A percentile compares a stretch with the other conserved stretches of the same genome.
Evolutionary conservation across 2,113 vertebrate species (phyloP).

Genomic region (Zapus hudsonius): DNA sequence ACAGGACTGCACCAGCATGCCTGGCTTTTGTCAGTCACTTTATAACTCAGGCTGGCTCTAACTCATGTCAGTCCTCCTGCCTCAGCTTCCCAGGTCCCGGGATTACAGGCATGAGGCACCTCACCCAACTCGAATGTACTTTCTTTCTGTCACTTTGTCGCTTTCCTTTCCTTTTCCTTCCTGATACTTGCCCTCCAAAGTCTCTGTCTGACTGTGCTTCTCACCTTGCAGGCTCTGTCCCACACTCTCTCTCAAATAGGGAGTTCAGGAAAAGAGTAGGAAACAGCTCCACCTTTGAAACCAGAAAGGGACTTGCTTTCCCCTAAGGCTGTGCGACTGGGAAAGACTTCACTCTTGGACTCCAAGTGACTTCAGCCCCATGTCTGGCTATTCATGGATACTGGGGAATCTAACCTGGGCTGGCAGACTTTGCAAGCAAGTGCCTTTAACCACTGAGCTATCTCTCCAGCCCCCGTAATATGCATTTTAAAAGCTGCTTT

Average conservation of each 20-base stretch:
- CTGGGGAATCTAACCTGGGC: no score
- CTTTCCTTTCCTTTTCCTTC: not conserved
- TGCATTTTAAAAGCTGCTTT: not conserved
- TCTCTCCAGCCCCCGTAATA: not conserved
- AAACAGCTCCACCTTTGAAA: not conserved
- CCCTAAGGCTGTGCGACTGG: not conserved
- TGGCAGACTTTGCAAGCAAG: no score
- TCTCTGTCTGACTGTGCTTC: not conserved
- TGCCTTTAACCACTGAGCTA: no score
- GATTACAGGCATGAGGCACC: no score
- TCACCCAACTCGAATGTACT: not conserved
- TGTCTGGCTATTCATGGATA: not conserved
- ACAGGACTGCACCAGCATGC: no score
- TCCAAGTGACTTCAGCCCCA: not conserved
- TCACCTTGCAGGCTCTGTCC: not conserved
- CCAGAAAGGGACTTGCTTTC: not conserved
- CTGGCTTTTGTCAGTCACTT: not conserved
- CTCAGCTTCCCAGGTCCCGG: no score
- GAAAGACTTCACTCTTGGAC: slow-evolving; percentile 11
- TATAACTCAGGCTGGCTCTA: no score
- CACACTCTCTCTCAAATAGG: fast-evolving
- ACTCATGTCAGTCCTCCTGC: no score
- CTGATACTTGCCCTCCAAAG: no score
- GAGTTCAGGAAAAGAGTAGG: not conserved
- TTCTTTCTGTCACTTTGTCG: not conserved